Evolutionary conservation across 2,113 vertebrate genomes (phyloP).

Genomic region (Kobus ellipsiprymnus): DNA sequence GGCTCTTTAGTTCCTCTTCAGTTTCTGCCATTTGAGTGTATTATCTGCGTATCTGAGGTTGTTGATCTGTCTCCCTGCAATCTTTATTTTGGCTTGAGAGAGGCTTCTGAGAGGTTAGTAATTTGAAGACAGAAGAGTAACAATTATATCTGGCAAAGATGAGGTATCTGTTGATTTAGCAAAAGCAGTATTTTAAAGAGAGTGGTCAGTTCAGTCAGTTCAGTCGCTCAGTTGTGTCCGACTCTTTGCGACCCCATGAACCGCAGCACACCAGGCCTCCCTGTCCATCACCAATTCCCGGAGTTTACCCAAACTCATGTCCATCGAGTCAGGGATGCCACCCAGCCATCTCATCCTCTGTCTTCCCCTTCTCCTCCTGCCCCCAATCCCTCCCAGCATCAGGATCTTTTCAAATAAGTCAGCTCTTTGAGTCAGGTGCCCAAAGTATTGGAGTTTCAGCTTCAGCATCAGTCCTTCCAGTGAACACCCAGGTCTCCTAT

Average conservation of each 20-base stretch:
- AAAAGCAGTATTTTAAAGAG: neutral
- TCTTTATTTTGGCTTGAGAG: neutral
- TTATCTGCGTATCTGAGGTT: neutral
- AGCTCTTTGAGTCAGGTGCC: fast-evolving
- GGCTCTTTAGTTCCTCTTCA: neutral
- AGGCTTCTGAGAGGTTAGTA: neutral
- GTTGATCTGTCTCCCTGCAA: neutral
- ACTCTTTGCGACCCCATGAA: too few relatives aligned
- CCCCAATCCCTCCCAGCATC: too few relatives aligned
- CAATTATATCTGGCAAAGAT: neutral
- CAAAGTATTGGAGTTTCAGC: too few relatives aligned
- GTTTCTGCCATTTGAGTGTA: neutral
- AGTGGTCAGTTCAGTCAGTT: neutral
- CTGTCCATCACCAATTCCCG: too few relatives aligned
- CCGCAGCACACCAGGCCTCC: too few relatives aligned
- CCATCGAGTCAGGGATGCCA: too few relatives aligned
- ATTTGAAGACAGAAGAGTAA: neutral
- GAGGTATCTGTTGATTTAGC: neutral
- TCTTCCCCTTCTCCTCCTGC: too few relatives aligned
- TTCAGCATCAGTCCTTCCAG: too few relatives aligned
- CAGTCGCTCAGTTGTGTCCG: fast-evolving
- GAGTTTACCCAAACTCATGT: too few relatives aligned
- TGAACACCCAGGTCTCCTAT: too few relatives aligned
- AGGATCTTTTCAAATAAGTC: too few relatives aligned
- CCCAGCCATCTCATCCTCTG: too few relatives aligned